These are phyloP conservation scores for Stomatorhinus walkeri DNA, from an alignment of 2,797 vertebrate species.

Conservation along the genomic window DNA sequence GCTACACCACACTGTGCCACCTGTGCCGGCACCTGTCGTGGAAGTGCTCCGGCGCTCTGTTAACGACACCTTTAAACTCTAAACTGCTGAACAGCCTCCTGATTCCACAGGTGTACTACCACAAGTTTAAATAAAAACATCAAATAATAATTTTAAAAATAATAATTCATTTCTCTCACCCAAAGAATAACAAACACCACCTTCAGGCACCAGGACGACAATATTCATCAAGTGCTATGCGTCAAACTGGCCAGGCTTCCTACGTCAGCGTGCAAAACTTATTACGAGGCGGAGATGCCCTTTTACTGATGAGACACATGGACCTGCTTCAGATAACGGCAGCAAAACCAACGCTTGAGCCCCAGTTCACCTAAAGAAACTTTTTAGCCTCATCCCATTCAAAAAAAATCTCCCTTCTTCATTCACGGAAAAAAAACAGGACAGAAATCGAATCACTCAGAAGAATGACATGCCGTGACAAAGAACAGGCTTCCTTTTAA, in stretches of 20 bases:
- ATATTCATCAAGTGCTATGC: neutral
- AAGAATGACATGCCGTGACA: neutral
- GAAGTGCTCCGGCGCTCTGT: neutral
- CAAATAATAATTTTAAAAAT: neutral
- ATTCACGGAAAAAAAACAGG: neutral
- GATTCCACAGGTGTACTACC: neutral
- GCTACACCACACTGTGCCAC: neutral
- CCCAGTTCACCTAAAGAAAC: neutral
- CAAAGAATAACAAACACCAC: neutral
- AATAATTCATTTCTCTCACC: neutral
- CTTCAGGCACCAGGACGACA: neutral
- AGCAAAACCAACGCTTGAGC: neutral
- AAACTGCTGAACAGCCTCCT: neutral
- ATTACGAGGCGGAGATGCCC: neutral
- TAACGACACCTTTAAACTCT: neutral
- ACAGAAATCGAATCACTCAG: neutral
- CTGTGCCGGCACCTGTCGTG: neutral
- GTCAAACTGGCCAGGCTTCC: neutral
- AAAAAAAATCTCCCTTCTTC: neutral
- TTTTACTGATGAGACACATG: neutral
- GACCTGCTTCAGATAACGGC: conserved; percentile 3
- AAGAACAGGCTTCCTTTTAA: neutral
- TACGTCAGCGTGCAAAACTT: neutral
- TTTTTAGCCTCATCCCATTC: neutral
- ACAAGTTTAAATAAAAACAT: neutral